A percentile compares a stretch with the other conserved stretches of the same genome.
These are phyloP conservation scores for Abscondita cerata DNA, from an alignment of 2,888 invertebrate species.

Conservation along the genomic window DNA sequence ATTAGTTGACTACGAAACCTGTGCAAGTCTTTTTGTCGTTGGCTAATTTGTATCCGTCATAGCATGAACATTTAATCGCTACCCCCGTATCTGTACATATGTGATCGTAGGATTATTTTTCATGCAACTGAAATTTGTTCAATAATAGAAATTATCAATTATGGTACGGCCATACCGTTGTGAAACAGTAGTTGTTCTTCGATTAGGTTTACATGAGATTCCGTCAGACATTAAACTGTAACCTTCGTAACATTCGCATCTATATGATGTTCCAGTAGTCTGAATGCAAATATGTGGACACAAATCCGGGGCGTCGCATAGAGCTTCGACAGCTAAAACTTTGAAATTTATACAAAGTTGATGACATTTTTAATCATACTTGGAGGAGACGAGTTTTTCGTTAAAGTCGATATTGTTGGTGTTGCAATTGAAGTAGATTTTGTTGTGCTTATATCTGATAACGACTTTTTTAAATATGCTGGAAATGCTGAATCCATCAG, in stretches of 20 bases:
- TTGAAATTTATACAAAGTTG: constrained; percentile 8
- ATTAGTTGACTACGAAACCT: constrained; percentile 55
- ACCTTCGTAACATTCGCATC: constrained; percentile 74
- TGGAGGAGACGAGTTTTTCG: constrained; percentile 34
- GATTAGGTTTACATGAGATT: constrained; percentile 69
- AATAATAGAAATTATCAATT: not conserved
- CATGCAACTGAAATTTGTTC: constrained; percentile 60
- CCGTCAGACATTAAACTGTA: constrained; percentile 73
- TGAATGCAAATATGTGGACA: constrained; percentile 84
- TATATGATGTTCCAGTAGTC: constrained; percentile 69
- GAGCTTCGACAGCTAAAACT: constrained; percentile 58
- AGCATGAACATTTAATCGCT: constrained; percentile 74
- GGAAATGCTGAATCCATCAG: constrained; percentile 68
- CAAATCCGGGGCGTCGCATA: constrained; percentile 66
- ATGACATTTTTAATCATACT: constrained; percentile 19
- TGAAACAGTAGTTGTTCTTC: constrained; percentile 43
- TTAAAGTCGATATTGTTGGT: constrained; percentile 17
- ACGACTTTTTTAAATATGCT: constrained; percentile 65
- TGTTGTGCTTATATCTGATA: not conserved
- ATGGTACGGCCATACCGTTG: constrained; percentile 9
- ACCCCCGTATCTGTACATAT: constrained; percentile 74
- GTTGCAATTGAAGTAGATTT: constrained; percentile 16
- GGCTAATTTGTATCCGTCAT: constrained; percentile 72
- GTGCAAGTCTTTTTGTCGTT: constrained; percentile 72
- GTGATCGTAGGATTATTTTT: constrained; percentile 76